Conservation (phyloP, 2,113 vertebrate genomes). For the Onychostruthus taczanowskii region DNA sequence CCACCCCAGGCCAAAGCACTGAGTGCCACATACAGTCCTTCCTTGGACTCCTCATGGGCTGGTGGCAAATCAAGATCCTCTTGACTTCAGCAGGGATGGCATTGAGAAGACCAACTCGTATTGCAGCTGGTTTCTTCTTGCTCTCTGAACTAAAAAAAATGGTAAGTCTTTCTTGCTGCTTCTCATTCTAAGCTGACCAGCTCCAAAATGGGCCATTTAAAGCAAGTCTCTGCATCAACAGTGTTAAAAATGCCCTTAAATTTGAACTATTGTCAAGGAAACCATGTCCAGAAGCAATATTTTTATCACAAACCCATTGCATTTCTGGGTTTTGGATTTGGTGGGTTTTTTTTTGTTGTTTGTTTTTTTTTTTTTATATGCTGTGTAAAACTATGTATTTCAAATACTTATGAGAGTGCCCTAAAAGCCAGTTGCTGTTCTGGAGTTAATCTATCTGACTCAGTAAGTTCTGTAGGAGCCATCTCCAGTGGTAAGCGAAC, state of each 20-base stretch:
- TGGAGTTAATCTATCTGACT: background rate
- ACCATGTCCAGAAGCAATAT: rapidly evolving
- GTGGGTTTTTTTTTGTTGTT: background rate
- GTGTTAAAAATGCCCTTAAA: background rate
- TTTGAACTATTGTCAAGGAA: background rate
- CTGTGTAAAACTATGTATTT: background rate
- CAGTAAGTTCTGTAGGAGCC: background rate
- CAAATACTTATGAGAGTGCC: background rate
- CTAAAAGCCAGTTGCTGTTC: background rate
- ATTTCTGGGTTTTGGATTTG: background rate
- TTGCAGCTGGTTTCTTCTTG: background rate
- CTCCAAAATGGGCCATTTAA: background rate
- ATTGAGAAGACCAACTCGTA: rapidly evolving
- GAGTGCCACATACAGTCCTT: background rate
- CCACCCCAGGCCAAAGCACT: background rate
- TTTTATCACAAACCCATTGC: background rate
- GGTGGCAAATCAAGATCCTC: background rate
- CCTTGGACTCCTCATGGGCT: no score
- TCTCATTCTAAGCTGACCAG: background rate
- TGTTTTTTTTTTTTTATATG: background rate
- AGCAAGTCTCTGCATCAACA: rapidly evolving
- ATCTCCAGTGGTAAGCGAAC: background rate
- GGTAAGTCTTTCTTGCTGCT: background rate
- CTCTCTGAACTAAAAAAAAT: background rate
- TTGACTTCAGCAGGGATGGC: background rate